A percentile compares a stretch with the other conserved stretches of the same genome.
These are phyloP conservation scores for Ashinkailepas kermadecensis DNA, from an alignment of 2,888 invertebrate species.

Conservation along the genomic window DNA sequence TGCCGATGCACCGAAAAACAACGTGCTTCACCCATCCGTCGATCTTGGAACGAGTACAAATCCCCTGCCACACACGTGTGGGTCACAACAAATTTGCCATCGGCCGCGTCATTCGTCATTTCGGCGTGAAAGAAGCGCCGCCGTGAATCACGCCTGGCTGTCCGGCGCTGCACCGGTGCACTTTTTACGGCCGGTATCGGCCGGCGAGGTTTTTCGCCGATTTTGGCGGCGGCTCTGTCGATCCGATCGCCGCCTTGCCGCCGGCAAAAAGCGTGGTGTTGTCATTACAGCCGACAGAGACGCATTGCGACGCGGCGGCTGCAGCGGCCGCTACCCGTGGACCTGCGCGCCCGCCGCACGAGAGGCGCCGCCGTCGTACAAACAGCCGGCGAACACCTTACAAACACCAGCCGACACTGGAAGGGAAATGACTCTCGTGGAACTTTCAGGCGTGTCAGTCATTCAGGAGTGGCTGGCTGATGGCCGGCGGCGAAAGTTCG, in stretches of 20 bases:
- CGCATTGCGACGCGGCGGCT: not conserved
- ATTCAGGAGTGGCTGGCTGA: too few species aligned
- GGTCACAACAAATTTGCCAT: not conserved
- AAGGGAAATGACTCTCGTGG: too few species aligned
- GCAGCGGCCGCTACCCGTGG: not conserved
- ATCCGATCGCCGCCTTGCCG: not conserved
- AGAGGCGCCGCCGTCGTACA: too few species aligned
- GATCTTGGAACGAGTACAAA: not conserved
- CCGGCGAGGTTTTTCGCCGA: not conserved
- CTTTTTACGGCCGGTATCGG: not conserved
- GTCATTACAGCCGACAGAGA: not conserved
- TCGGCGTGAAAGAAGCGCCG: not conserved
- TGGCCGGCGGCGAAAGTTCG: too few species aligned
- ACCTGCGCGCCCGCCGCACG: not conserved
- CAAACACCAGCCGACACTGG: too few species aligned
- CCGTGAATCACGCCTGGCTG: not conserved
- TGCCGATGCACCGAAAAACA: too few species aligned
- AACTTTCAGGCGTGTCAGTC: too few species aligned
- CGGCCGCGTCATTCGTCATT: not conserved
- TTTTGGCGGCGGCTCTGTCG: slow-evolving; percentile 3
- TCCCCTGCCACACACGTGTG: not conserved
- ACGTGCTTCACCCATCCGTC: too few species aligned
- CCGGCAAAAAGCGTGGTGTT: not conserved
- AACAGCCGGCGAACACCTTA: too few species aligned
- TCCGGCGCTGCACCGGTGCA: not conserved